A percentile compares a stretch with the other conserved stretches of the same genome.
phyloP scores from a whole-genome alignment of 1,140 invertebrate genomes.

The Mactra quadrangularis region DNA sequence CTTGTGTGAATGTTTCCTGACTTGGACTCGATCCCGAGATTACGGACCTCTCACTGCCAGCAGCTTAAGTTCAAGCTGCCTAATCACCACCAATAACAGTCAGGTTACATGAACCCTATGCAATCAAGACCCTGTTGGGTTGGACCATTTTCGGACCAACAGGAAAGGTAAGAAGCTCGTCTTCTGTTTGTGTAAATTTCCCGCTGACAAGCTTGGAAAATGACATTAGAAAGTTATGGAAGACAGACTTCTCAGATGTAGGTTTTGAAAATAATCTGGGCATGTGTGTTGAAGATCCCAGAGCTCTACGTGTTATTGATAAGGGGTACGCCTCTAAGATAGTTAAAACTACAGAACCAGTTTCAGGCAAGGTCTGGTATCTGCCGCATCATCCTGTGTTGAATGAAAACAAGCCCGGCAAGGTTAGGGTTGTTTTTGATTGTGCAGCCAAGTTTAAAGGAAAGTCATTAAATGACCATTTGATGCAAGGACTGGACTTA shows the following conservation, averaged over 20 bases:
- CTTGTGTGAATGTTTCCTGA: too few relatives aligned
- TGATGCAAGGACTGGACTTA: conserved; percentile 76
- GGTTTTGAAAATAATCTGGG: too few relatives aligned
- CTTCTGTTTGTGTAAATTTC: background rate
- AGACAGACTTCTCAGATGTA: background rate
- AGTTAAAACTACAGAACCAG: background rate
- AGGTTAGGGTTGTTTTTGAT: conserved; percentile 48
- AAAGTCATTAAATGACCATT: conserved; percentile 37
- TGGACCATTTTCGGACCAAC: background rate
- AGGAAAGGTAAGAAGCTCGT: too few relatives aligned
- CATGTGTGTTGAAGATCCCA: too few relatives aligned
- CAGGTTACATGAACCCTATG: conserved; percentile 12
- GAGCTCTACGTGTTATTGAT: too few relatives aligned
- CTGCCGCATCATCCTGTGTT: conserved; percentile 35
- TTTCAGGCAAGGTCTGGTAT: conserved; percentile 20
- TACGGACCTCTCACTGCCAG: too few relatives aligned
- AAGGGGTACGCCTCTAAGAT: background rate
- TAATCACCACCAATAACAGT: too few relatives aligned
- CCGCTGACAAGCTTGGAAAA: background rate
- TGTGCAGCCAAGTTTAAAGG: conserved; percentile 41
- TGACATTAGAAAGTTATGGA: background rate
- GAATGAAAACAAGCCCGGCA: conserved; percentile 15
- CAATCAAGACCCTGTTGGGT: background rate
- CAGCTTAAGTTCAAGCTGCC: too few relatives aligned
- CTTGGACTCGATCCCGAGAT: too few relatives aligned